Evolutionary conservation across 2,888 invertebrate genomes (phyloP).

Genomic region (Quadroppia sp.): DNA sequence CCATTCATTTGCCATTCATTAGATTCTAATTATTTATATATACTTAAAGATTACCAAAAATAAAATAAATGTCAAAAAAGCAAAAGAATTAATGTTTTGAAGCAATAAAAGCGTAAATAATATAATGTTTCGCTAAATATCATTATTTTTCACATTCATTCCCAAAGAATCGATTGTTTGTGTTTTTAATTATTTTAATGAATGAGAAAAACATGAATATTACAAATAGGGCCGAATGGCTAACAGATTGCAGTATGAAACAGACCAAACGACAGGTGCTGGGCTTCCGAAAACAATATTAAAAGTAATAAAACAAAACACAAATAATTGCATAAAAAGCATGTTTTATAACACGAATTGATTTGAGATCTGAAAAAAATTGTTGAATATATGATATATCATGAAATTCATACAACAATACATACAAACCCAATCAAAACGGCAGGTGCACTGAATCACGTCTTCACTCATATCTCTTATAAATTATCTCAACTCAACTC

Average conservation of each 20-base stretch:
- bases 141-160: neutral
- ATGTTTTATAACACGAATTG: constrained; percentile 23
- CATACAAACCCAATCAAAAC: too few species aligned
- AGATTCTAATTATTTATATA: too few species aligned
- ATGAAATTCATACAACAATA: constrained; percentile 18
- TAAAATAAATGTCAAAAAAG: neutral
- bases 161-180: constrained; percentile 32
- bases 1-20: neutral
- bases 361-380: constrained; percentile 18
- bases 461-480: neutral
- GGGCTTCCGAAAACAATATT: constrained; percentile 23
- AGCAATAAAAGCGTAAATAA: neutral
- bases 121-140: neutral
- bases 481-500: neutral
- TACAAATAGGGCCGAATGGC: neutral
- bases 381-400: constrained; percentile 19
- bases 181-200: constrained; percentile 7
- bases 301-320: neutral
- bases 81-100: neutral
- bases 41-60: too few species aligned
- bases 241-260: neutral
- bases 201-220: constrained; percentile 6
- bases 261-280: constrained; percentile 12
- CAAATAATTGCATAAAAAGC: constrained; percentile 18
- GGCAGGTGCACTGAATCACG: constrained; percentile 37